Conservation (phyloP, 2,797 vertebrate species). For the Adrianichthys oophorus region DNA sequence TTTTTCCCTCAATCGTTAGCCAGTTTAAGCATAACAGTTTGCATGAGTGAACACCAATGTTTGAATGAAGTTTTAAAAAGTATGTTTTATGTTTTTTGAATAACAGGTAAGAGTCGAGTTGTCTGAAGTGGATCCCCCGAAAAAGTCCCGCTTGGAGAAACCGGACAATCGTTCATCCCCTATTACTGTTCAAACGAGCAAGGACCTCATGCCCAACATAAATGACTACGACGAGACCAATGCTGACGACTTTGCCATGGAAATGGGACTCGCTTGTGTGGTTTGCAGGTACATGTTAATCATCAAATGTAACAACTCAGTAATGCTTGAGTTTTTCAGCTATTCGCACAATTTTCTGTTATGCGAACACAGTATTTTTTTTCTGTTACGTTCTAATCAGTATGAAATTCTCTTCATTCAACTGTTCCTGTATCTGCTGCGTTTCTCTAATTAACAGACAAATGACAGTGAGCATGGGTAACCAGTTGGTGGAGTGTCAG, state of each 20-base stretch:
- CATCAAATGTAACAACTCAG: neutral
- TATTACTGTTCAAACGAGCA: slow-evolving; percentile 88
- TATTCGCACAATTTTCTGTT: too few relatives aligned
- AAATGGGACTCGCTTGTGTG: slow-evolving; percentile 97
- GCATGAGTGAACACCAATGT: neutral
- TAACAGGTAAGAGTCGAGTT: slow-evolving; percentile 85
- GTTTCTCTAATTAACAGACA: slow-evolving; percentile 76
- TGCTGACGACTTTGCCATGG: slow-evolving; percentile 98
- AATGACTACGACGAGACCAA: slow-evolving; percentile 94
- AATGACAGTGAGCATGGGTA: slow-evolving; percentile 96
- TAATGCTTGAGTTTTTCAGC: too few relatives aligned
- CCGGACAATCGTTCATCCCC: slow-evolving; percentile 88
- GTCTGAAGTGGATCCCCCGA: slow-evolving; percentile 85
- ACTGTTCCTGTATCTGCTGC: neutral
- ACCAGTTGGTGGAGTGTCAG: slow-evolving; percentile 97
- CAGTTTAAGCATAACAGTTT: neutral
- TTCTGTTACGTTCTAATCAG: too few relatives aligned
- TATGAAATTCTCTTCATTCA: neutral
- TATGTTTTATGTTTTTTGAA: slow-evolving; percentile 7
- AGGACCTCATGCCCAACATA: slow-evolving; percentile 90
- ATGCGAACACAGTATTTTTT: too few relatives aligned
- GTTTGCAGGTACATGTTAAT: slow-evolving; percentile 86
- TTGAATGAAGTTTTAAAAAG: neutral
- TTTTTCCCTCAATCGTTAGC: too few relatives aligned
- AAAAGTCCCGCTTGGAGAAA: slow-evolving; percentile 92